Percentiles rank a stretch among this genome's conserved stretches.
These are phyloP conservation scores for Melipona bicolor DNA, from an alignment of 2,888 invertebrate species.

Conservation along the genomic window DNA sequence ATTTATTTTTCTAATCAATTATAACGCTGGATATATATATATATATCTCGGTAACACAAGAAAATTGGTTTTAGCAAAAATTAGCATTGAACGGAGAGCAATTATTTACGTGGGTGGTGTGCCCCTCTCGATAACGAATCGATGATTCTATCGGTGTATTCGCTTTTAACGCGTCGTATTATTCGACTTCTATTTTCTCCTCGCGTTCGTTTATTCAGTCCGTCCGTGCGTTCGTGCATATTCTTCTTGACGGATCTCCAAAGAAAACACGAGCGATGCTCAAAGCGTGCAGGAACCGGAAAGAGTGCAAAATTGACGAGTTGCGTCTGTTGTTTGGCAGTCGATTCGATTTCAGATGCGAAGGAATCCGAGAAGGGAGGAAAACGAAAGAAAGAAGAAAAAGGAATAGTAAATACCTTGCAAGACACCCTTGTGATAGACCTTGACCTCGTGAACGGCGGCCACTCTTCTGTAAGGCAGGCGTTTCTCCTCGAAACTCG, in stretches of 20 bases:
- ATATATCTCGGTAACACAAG: not conserved
- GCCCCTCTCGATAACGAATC: not conserved
- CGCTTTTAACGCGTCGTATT: not conserved
- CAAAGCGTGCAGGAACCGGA: not conserved
- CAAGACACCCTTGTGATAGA: slow-evolving; percentile 81
- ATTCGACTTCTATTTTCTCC: not conserved
- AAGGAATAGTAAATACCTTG: slow-evolving; percentile 72
- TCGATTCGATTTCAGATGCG: not conserved
- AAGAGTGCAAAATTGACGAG: no score
- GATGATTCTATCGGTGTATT: not conserved
- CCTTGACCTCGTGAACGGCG: slow-evolving; percentile 80
- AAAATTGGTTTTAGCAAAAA: not conserved
- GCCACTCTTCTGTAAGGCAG: slow-evolving; percentile 70
- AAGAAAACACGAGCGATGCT: slow-evolving; percentile 31
- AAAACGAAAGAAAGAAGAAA: not conserved
- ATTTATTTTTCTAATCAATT: slow-evolving; percentile 13
- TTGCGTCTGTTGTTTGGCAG: not conserved
- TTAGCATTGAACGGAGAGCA: not conserved
- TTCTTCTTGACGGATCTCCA: slow-evolving; percentile 35
- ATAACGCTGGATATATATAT: no score
- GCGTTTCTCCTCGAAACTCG: slow-evolving; percentile 78
- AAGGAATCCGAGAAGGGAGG: not conserved
- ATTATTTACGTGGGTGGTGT: not conserved
- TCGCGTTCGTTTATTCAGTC: not conserved
- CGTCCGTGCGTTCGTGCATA: not conserved